These are phyloP conservation scores for Scaptomyza parva DNA, from an alignment of 2,888 invertebrate species.

Conservation along the genomic window DNA sequence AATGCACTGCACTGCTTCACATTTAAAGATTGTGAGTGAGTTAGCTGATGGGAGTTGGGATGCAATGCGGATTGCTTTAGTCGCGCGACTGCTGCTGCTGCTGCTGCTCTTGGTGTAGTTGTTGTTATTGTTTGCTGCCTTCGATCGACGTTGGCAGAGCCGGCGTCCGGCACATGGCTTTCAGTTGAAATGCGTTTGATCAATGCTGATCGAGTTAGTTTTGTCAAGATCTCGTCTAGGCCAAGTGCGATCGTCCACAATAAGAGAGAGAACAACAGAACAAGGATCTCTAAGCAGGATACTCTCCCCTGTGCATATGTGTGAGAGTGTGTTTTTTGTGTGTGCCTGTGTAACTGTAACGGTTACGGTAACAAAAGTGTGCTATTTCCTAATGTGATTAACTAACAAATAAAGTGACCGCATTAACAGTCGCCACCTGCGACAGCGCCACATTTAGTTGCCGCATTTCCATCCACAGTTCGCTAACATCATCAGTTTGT, in stretches of 20 bases:
- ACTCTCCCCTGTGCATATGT: constrained; percentile 5
- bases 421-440: constrained; percentile 56
- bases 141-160: constrained; percentile 39
- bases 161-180: constrained; percentile 60
- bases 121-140: no score
- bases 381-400: constrained; percentile 56
- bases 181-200: constrained; percentile 81
- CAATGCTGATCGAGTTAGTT: constrained; percentile 83
- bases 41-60: constrained; percentile 14
- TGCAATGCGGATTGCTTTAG: constrained; percentile 41
- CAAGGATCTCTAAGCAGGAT: constrained; percentile 52
- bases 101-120: no score
- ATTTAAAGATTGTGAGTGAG: constrained; percentile 32
- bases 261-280: constrained; percentile 17
- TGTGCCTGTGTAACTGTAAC: constrained; percentile 22
- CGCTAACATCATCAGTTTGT: constrained; percentile 41
- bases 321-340: not conserved
- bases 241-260: constrained; percentile 70
- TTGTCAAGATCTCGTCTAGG: constrained; percentile 83
- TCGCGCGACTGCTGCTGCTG: not conserved
- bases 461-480: constrained; percentile 17
- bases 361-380: constrained; percentile 50
- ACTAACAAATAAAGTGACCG: constrained; percentile 44
- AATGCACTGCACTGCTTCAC: constrained; percentile 22
- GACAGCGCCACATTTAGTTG: constrained; percentile 36